These are phyloP conservation scores for Zaprionus ornatus DNA, from an alignment of 1,140 invertebrate genomes.

Conservation along the genomic window DNA sequence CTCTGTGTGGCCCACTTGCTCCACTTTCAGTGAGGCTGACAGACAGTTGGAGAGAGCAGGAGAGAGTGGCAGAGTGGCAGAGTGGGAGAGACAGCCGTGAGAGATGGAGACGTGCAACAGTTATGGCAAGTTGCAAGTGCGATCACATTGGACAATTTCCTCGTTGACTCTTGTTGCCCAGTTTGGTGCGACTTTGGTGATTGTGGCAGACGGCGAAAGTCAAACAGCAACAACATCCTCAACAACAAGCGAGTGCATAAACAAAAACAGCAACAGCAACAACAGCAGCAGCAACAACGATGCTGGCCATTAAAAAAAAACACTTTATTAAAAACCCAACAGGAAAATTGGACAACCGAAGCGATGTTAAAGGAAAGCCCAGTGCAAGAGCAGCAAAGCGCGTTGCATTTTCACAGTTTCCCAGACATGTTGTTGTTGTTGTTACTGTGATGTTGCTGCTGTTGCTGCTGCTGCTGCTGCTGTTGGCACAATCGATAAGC, in stretches of 20 bases:
- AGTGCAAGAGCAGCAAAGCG: slow-evolving; percentile 4
- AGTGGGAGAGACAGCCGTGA: background rate
- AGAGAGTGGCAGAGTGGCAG: background rate
- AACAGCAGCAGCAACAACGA: slow-evolving; percentile 21
- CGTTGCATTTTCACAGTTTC: slow-evolving; percentile 32
- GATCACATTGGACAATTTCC: slow-evolving; percentile 68
- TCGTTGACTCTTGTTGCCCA: slow-evolving; percentile 35
- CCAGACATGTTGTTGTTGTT: slow-evolving; percentile 35
- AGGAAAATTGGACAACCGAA: slow-evolving; percentile 49
- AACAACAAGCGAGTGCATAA: slow-evolving; percentile 5
- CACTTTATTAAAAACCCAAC: slow-evolving; percentile 50
- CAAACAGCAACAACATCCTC: slow-evolving; percentile 18
- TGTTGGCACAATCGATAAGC: slow-evolving; percentile 45
- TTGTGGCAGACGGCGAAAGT: slow-evolving; percentile 61
- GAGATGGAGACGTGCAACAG: slow-evolving; percentile 35
- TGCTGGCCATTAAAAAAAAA: slow-evolving; percentile 58
- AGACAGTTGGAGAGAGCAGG: slow-evolving; percentile 10
- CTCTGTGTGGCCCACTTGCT: slow-evolving; percentile 56
- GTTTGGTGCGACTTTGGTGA: slow-evolving; percentile 70
- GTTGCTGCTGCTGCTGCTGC: slow-evolving; percentile 10
- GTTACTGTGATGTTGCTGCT: slow-evolving; percentile 7
- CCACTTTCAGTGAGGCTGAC: slow-evolving; percentile 34
- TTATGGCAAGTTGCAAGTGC: slow-evolving; percentile 41
- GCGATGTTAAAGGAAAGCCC: slow-evolving; percentile 27
- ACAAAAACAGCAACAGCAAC: slow-evolving; percentile 2